These are phyloP conservation scores for Mugil cephalus DNA, from an alignment of 2,113 vertebrate genomes.

Conservation along the genomic window DNA sequence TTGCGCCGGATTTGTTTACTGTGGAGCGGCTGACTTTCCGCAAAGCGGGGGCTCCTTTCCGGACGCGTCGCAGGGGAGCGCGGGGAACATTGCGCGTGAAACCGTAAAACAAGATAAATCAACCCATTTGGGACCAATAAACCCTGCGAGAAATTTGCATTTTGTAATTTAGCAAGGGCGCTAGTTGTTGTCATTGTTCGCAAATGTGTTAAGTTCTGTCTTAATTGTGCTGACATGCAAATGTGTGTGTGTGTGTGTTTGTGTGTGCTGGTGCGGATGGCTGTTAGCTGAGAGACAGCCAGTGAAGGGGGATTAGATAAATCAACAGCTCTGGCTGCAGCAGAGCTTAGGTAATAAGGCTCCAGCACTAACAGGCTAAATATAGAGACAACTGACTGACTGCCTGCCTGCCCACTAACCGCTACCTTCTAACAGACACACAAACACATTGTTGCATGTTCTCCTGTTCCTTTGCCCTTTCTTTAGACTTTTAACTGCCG, in stretches of 20 bases:
- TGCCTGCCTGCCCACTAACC: constrained; percentile 71
- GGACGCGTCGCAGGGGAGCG: not conserved
- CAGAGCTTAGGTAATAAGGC: constrained; percentile 79
- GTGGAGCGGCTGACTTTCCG: constrained; percentile 29
- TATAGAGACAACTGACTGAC: constrained; percentile 75
- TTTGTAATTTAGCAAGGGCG: constrained; percentile 35
- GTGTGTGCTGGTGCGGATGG: constrained; percentile 36
- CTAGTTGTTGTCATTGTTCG: constrained; percentile 59
- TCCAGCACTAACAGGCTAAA: constrained; percentile 73
- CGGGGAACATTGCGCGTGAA: not conserved
- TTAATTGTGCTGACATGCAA: constrained; percentile 59
- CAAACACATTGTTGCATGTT: constrained; percentile 5
- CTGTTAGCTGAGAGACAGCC: constrained; percentile 56
- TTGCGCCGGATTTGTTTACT: constrained; percentile 51
- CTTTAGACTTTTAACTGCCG: not conserved
- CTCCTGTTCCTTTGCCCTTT: constrained; percentile 11
- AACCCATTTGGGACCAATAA: constrained; percentile 10
- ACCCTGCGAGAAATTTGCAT: constrained; percentile 4
- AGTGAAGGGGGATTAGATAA: constrained; percentile 76
- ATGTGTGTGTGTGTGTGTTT: constrained; percentile 40
- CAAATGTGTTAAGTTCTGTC: constrained; percentile 54
- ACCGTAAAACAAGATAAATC: constrained; percentile 21
- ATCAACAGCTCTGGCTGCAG: constrained; percentile 78
- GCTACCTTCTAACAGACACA: constrained; percentile 49
- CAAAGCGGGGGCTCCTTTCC: constrained; percentile 39